Evolutionary conservation across 53 echinoderm and acorn worm genomes (phyloP).

Genomic region (Hippasteria phrygiana): DNA sequence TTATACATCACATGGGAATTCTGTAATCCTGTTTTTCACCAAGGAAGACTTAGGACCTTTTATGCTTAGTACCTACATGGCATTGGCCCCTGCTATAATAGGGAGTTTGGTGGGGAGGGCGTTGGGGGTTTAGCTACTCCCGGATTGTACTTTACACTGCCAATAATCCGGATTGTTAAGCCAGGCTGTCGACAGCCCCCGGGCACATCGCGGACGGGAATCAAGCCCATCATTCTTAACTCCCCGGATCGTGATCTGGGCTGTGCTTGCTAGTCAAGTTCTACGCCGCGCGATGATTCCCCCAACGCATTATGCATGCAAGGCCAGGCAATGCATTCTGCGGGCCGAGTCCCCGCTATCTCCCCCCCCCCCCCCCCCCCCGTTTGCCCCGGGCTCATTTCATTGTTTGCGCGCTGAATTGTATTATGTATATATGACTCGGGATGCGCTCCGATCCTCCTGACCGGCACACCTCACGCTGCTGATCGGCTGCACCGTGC

Average conservation of each 20-base stretch:
- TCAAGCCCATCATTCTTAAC: constrained; percentile 37
- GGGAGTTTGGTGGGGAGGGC: too few relatives aligned
- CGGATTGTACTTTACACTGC: constrained; percentile 26
- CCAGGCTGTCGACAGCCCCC: background rate
- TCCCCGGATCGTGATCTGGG: constrained; percentile 33
- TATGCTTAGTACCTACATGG: too few relatives aligned
- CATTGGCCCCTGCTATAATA: too few relatives aligned
- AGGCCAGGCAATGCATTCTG: constrained; percentile 2
- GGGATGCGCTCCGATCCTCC: constrained; percentile 31
- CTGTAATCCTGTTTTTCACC: too few relatives aligned
- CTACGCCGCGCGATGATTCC: constrained; percentile 22
- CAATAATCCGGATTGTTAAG: background rate
- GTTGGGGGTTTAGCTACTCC: background rate
- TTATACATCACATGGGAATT: too few relatives aligned
- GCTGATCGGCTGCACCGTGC: background rate
- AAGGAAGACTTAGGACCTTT: too few relatives aligned
- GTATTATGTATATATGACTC: constrained; percentile 35
- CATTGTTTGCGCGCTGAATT: constrained; percentile 55
- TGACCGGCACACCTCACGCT: background rate
- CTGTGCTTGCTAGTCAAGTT: background rate
- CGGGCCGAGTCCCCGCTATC: background rate
- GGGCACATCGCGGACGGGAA: constrained; percentile 10
- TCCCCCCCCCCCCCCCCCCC: background rate
- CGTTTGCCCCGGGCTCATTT: background rate
- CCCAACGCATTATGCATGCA: constrained; percentile 54